phyloP scores from a whole-genome alignment of 2,113 vertebrate species.

The Gallinago paraguaiae region DNA sequence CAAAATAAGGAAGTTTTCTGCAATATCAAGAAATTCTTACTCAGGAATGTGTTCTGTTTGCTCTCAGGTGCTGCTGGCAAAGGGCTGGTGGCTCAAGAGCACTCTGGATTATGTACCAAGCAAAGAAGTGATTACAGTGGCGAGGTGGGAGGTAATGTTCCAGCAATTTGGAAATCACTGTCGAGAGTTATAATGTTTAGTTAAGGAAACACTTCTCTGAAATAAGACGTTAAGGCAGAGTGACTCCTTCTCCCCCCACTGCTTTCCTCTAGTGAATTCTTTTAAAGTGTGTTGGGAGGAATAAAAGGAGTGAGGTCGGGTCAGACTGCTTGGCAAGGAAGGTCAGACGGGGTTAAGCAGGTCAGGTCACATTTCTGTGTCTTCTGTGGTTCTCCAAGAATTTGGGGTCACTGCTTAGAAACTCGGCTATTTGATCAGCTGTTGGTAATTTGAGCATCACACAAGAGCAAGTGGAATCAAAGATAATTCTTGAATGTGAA shows the following conservation, averaged over 20 bases:
- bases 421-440: conserved; percentile 77
- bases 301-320: conserved; percentile 46
- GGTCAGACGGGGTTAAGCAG: conserved; percentile 68
- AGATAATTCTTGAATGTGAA: conserved; percentile 67
- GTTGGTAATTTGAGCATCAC: conserved; percentile 75
- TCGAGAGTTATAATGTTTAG: conserved; percentile 20
- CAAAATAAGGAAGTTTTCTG: neutral
- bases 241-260: neutral
- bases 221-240: conserved; percentile 36
- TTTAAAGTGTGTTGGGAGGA: conserved; percentile 26
- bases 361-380: conserved; percentile 66
- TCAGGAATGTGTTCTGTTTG: neutral
- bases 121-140: neutral
- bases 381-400: conserved; percentile 51
- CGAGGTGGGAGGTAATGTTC: conserved; percentile 44
- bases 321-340: conserved; percentile 9
- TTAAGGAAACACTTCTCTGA: conserved; percentile 44
- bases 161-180: conserved; percentile 51
- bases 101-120: neutral
- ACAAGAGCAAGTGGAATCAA: conserved; percentile 69
- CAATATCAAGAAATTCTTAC: neutral
- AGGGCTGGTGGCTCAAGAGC: neutral
- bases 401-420: conserved; percentile 59
- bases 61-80: neutral
- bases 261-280: conserved; percentile 38